Conservation (phyloP, 2,888 invertebrate genomes). For the Zaprionus obscuricornis region DNA sequence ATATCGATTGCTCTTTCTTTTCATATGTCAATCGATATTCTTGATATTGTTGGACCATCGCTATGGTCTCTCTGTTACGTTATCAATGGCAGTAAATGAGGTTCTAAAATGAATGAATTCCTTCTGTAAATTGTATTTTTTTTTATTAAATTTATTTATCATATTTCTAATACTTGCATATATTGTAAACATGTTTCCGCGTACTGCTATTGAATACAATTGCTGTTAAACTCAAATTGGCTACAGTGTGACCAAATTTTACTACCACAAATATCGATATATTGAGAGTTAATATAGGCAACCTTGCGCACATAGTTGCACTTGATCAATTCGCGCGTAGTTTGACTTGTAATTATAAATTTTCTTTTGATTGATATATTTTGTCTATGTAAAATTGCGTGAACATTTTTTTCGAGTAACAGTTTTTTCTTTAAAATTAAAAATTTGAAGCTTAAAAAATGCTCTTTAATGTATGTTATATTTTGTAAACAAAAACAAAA, state of each 20-base stretch:
- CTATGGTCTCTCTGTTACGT: conserved; percentile 7
- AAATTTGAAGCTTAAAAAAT: no score
- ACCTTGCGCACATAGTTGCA: background rate
- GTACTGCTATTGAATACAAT: background rate
- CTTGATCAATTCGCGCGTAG: background rate
- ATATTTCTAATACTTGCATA: no score
- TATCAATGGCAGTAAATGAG: background rate
- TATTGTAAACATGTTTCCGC: no score
- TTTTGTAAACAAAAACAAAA: no score
- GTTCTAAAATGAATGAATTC: no score
- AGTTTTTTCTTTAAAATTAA: no score
- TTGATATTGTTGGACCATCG: background rate
- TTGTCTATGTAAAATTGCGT: conserved; percentile 3
- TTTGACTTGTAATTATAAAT: conserved; percentile 3
- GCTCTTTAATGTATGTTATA: no score
- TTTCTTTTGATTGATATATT: conserved; percentile 5
- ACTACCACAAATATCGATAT: conserved; percentile 12
- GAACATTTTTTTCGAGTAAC: no score
- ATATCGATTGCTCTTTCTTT: conserved; percentile 21
- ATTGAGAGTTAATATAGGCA: background rate
- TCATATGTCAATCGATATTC: conserved; percentile 38
- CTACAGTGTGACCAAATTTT: no score
- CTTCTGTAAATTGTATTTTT: accelerated
- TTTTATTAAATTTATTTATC: background rate
- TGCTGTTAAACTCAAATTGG: conserved; percentile 18